Evolutionary conservation across 1,140 invertebrate genomes (phyloP).

Genomic region (Condylostylus longicornis): DNA sequence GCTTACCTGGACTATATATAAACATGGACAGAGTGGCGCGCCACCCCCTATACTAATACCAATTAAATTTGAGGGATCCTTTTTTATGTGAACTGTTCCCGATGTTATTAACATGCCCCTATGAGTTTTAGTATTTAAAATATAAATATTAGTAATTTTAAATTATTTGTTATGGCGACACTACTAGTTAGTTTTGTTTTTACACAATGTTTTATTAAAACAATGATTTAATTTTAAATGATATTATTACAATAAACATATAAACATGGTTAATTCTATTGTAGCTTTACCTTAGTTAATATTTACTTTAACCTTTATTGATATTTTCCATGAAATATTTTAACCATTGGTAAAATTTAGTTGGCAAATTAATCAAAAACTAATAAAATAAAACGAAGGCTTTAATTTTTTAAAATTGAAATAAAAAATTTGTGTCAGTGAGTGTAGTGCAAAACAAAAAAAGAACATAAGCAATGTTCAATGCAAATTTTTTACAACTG

Average conservation of each 20-base stretch:
- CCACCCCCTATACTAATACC: constrained; percentile 97
- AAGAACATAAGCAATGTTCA: too few relatives aligned
- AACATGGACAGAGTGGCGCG: constrained; percentile 86
- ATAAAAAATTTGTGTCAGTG: too few relatives aligned
- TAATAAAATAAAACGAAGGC: too few relatives aligned
- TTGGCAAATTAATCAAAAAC: too few relatives aligned
- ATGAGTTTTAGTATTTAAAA: constrained; percentile 15
- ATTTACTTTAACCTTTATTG: too few relatives aligned
- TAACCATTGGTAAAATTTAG: too few relatives aligned
- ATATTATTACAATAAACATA: neutral
- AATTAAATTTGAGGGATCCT: constrained; percentile 90
- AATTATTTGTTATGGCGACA: neutral
- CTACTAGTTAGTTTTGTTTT: neutral
- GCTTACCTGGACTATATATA: constrained; percentile 88
- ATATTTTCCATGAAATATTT: too few relatives aligned
- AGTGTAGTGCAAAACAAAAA: too few relatives aligned
- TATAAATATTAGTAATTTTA: neutral
- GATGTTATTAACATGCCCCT: constrained; percentile 97
- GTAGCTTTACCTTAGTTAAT: neutral
- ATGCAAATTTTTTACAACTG: too few relatives aligned
- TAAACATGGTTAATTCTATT: neutral
- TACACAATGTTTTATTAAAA: neutral
- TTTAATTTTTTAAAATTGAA: too few relatives aligned
- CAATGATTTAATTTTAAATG: neutral
- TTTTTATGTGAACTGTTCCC: constrained; percentile 76